Base-by-base conservation (phyloP, 2,797 vertebrate genomes). In the Etheostoma nigrum region DNA sequence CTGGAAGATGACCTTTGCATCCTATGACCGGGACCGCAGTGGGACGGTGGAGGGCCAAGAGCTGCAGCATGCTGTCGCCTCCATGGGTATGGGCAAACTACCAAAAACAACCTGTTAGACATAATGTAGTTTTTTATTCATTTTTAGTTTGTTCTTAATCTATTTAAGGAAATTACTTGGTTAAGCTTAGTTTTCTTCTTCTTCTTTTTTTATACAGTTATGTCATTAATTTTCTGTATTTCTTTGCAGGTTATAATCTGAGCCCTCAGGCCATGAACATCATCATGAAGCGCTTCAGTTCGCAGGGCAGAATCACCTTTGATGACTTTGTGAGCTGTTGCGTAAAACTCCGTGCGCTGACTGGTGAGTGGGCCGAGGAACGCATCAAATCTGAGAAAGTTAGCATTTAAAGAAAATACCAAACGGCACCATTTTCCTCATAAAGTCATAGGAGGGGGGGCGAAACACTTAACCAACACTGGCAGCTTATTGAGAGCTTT, bases 261-360 rank as follows among this genome's bases (percentile, higher is more conserved):
- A 98, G 96, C 87, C 96, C 96, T 2, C 96, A 98, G 86, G 94
- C 96, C 14, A 92, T 98, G 93, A 96, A 93, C 71, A 84, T 89
- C 42, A 95, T 99, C 75, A 89, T 96, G 69, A 97, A 91, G 67
- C 94, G 98, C 55, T 97, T 94, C 92, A 98, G 97, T 88, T 85
- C 74, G 7, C 85, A 86, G 0, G 96, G 97, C 1, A 96, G 93
- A 84, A 97, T 99, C 82, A 83, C 90, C 0, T 99, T 99, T 5
- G 98, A 99, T 61, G 97, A 99, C 60, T 99, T 99, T 36, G 95
- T 99, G 5, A 95, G 96, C 79, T 98, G 97, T 65, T 97, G 95
- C 2, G 92, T 99, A 45, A 96, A 95, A 91, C 95, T 99, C 19
- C 93, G 97, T 23, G 95, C 94, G 6, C 92, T 99, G 79, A 99